Conservation (phyloP, 1,140 invertebrate species). For the Macrosteles quadrilineatus region DNA sequence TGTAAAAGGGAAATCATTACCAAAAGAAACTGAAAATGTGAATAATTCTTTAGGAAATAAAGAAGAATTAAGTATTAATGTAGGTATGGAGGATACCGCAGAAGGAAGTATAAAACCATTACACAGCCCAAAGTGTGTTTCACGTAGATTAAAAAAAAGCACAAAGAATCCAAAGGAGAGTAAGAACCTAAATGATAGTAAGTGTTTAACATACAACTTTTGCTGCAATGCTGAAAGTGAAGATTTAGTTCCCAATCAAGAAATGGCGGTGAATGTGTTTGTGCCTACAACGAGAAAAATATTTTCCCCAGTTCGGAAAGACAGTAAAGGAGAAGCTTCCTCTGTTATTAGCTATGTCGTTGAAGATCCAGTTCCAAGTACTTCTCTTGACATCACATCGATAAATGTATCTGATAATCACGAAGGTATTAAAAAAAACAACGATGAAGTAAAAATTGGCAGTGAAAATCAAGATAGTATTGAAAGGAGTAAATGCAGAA, state of each 20-base stretch:
- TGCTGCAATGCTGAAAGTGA: slow-evolving; percentile 25
- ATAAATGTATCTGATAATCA: not conserved
- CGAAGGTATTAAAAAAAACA: slow-evolving; percentile 13
- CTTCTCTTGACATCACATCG: not conserved
- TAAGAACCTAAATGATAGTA: not conserved
- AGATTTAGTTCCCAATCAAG: slow-evolving; percentile 35
- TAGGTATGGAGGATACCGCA: not conserved
- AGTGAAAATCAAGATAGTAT: not conserved
- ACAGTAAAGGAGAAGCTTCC: slow-evolving; percentile 53
- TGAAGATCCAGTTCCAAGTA: slow-evolving; percentile 34
- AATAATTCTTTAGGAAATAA: not conserved
- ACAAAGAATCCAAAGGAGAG: not conserved
- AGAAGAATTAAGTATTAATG: slow-evolving; percentile 42
- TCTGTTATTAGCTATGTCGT: slow-evolving; percentile 41
- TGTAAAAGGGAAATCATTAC: too few relatives aligned
- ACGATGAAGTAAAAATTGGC: slow-evolving; percentile 7
- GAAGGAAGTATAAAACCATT: not conserved
- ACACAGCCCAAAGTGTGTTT: slow-evolving; percentile 12
- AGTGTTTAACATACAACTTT: slow-evolving; percentile 34
- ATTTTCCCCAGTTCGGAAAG: slow-evolving; percentile 66
- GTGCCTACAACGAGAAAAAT: slow-evolving; percentile 76
- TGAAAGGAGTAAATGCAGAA: too few relatives aligned
- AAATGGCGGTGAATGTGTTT: slow-evolving; percentile 57
- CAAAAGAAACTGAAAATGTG: too few relatives aligned
- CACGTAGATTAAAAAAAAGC: not conserved